Evolutionary conservation across 2,113 vertebrate genomes (phyloP), one percentile per base, ranked within the genome.

Genomic region (Lates calcarifer): DNA sequence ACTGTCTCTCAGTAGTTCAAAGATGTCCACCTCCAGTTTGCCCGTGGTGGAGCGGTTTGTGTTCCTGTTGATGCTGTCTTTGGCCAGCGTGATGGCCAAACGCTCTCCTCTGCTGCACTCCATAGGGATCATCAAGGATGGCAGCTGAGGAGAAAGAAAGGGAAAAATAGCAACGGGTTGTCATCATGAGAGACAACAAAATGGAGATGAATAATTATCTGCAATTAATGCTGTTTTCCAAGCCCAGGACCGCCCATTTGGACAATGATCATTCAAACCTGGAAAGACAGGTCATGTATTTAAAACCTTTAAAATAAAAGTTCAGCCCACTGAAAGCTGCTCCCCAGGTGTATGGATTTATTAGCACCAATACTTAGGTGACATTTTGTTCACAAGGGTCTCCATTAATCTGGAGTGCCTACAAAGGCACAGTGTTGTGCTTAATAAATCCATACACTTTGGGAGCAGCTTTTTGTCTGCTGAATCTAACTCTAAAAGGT

Each of bases 51-150:
- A 96, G 79, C 97, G 96, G 94, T 99, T 98, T 0, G 96, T 97
- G 31, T 94, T 96, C 2, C 95, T 96, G 92, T 99, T 99, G 95
- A 99, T 98, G 92, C 94, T 96, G 86, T 99, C 97, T 95, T 97
- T 99, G 87, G 97, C 98, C 95, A 99, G 94, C 4, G 97, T 99
- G 95, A 99, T 99, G 94, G 98, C 98, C 87, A 99, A 93, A 45
- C 98, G 95, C 91, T 99, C 98, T 39, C 98, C 98, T 90, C 98
- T 95, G 94, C 97, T 99, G 95, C 98, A 99, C 94, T 99, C 98
- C 98, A 99, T 99, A n/a, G 98, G 98, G 94, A n/a, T 99, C 98
- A 75, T 99, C 98, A 82, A 99, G 95, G 89, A 99, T 97, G 90
- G 91, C 83, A 61, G 91, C 92, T 92, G 63, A 31, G n/a, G 24